Evolutionary conservation across 2,888 invertebrate species (phyloP).

Genomic region (Cantharis lateralis): DNA sequence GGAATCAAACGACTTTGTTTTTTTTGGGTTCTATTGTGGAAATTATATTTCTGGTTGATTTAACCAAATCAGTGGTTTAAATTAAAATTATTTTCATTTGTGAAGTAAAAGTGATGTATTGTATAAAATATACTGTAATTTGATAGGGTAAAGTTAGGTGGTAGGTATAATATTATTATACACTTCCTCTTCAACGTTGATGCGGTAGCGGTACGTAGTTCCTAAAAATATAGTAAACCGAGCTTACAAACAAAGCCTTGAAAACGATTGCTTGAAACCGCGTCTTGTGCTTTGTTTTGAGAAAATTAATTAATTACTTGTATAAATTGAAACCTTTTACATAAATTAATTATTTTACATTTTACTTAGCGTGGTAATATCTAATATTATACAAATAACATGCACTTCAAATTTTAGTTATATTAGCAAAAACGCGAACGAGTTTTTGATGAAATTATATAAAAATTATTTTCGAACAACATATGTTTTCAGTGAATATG

Average conservation of each 20-base stretch:
- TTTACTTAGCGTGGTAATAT: not conserved
- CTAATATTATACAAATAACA: not conserved
- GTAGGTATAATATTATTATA: not conserved
- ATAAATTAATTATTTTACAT: slow-evolving; percentile 1
- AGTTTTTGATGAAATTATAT: not conserved
- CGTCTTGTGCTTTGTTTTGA: not conserved
- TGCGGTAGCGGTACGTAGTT: not conserved
- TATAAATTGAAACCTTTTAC: slow-evolving; percentile 1
- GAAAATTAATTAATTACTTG: not conserved
- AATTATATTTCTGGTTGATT: not conserved
- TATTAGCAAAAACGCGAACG: not conserved
- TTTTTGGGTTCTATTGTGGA: not conserved
- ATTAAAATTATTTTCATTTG: not conserved
- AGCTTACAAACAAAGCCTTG: not conserved
- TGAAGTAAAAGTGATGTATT: not conserved
- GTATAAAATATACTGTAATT: not conserved
- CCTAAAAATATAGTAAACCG: not conserved
- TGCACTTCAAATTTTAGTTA: not conserved
- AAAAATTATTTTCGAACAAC: not conserved
- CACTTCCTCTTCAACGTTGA: not conserved
- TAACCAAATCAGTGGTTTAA: not conserved
- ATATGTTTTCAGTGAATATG: not conserved
- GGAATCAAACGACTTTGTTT: not conserved
- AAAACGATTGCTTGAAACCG: not conserved
- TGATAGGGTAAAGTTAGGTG: not conserved